phyloP scores from a whole-genome alignment of 1,140 invertebrate species.

The Plectrocnemia conspersa region DNA sequence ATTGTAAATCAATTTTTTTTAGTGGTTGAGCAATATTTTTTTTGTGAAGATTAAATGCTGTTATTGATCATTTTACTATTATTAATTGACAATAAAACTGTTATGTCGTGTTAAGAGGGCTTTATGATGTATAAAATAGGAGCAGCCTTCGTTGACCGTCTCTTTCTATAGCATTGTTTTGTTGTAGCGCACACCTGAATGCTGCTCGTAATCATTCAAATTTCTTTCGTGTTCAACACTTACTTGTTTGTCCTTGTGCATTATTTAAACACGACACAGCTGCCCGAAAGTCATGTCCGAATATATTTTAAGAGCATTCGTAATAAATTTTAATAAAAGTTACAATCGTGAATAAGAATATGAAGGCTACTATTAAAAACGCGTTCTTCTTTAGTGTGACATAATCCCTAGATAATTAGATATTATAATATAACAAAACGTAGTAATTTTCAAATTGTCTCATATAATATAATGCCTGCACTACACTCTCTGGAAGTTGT shows the following conservation, averaged over 20 bases:
- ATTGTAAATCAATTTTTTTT: not conserved
- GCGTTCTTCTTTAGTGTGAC: too few species aligned
- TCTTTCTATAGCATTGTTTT: slow-evolving; percentile 12
- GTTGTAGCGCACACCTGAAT: slow-evolving; percentile 16
- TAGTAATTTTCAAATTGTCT: too few species aligned
- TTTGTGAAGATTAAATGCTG: not conserved
- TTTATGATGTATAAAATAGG: slow-evolving; percentile 1
- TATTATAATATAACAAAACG: too few species aligned
- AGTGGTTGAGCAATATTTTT: not conserved
- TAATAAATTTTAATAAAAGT: too few species aligned
- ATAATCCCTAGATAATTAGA: too few species aligned
- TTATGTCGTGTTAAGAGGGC: not conserved
- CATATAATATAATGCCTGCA: too few species aligned
- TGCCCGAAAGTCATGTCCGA: slow-evolving; percentile 10
- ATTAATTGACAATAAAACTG: too few species aligned
- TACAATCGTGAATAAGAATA: not conserved
- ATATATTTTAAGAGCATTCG: too few species aligned
- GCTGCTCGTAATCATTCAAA: slow-evolving; percentile 21
- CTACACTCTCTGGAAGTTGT: too few species aligned
- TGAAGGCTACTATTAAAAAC: not conserved
- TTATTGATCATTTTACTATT: too few species aligned
- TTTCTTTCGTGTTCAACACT: slow-evolving; percentile 22
- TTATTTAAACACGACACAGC: slow-evolving; percentile 4
- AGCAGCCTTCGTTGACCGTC: slow-evolving; percentile 12
- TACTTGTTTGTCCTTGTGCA: slow-evolving; percentile 23